Conservation (phyloP, 2,113 vertebrate genomes). For the Chloropsis cyanopogon region DNA sequence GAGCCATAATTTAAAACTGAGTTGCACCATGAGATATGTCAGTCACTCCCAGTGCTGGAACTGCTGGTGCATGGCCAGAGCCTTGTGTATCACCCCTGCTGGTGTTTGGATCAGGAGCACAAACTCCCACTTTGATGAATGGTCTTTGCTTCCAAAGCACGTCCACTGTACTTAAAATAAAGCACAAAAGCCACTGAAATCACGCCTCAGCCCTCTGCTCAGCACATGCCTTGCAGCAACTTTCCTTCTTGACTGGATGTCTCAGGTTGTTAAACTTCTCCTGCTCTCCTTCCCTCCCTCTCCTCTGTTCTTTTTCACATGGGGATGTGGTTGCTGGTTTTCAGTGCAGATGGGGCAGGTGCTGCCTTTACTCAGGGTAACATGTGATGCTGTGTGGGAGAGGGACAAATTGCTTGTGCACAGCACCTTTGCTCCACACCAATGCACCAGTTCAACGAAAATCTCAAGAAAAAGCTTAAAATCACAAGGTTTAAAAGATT, state of each 20-base stretch:
- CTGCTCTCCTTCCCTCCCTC: background rate
- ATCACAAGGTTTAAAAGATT: fast-evolving
- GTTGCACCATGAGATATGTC: background rate
- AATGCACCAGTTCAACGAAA: background rate
- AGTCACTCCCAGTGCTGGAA: background rate
- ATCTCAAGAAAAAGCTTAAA: background rate
- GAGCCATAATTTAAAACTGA: background rate
- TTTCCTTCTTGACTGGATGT: background rate
- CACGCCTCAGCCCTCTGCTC: background rate
- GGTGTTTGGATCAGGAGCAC: background rate
- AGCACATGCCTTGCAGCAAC: background rate
- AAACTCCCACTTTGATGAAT: background rate
- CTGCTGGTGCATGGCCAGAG: background rate
- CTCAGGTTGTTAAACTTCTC: background rate
- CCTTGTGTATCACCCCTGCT: background rate
- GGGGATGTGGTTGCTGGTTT: background rate
- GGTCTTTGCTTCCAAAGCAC: background rate
- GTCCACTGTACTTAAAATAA: background rate
- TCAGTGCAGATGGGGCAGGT: background rate
- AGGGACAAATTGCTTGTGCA: background rate
- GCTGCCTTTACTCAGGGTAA: background rate
- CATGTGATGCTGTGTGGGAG: background rate
- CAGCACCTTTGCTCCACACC: background rate
- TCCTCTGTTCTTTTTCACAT: background rate
- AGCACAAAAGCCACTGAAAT: background rate